Evolutionary conservation across 2,888 invertebrate species (phyloP), one percentile per base, ranked within the genome.

Genomic region (Blastobasis lacticolella): DNA sequence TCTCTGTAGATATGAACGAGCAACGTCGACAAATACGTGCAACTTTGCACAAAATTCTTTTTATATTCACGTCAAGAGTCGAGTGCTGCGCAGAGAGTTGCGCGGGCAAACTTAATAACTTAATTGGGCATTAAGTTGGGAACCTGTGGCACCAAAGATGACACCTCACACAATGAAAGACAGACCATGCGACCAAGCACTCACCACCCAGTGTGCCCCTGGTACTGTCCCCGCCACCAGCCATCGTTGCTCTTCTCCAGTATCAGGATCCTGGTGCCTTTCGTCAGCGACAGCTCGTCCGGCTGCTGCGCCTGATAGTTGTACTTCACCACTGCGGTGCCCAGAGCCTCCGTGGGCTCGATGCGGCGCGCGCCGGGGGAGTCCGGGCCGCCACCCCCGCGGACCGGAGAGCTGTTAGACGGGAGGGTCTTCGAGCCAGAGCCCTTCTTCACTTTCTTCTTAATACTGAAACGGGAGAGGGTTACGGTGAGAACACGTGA

Each of bases 221-320:
- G 87, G 59, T 86, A 89, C 85, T 96, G 96, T 49, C 99, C 99
- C 71, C 98, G 92, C 99, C 99, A 99, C 99, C 99, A 99, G 56
- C 96, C 98, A 84, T 99, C 99, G 64, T 97, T 97, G 69, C 97
- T 98, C 88, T 99, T 99, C 87, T 99, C 99, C 60, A 99, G 89
- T 61, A 99, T 99, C 57, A 95, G 91, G 63, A 99, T 97, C 66
- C 95, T 90, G 52, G 97, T 97, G 63, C 98, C 98, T 89, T 99
- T 99, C 46, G 95, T 94, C 58, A 99, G 90, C 0, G 97, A 94
- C 51, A 99, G 89, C 80, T 99, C 99, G 74, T 99, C 99, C 1
- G 96, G 93, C 81, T 98, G 97, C 86, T 97, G 97, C 46, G 98
- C 97, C 70, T 87, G 86, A 82, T 96, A 96, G 86, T 95, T 96